Evolutionary conservation across 1,140 invertebrate genomes (phyloP), one percentile per base, ranked within the genome.

Genomic region (Scaptodrosophila lebanonensis): DNA sequence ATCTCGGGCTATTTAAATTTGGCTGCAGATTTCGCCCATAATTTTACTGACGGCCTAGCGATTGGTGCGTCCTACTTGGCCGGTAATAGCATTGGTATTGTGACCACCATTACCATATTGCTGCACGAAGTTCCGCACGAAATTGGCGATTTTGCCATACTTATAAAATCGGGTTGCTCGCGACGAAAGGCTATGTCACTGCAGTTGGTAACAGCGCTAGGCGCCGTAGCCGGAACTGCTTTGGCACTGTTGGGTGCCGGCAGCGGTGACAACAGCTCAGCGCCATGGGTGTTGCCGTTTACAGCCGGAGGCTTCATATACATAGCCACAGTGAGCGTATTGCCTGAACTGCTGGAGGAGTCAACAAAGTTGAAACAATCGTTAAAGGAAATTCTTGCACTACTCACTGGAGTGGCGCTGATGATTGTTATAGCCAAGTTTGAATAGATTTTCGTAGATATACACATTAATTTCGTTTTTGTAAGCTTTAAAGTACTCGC

Each of bases 91-190:
- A 92, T 98, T 45, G 98, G 98, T 0, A 83, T 94, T 6, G 88
- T 98, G 0, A 98, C 97, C 4, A 98, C 97, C 0, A 92, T 97
- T 53, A 97, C 97, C 22, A 99, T 99, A 35, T 44, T 88, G 82
- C 89, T 97, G 17, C 97, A 99, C 82, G 97, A 99, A 88, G 95
- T 99, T 48, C 98, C 98, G 0, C 98, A 99, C 83, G 98, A 99
- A 87, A 93, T 99, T 38, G 97, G 96, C 0, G 97, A 99, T 87
- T 99, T 98, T 88, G 97, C 97, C 2, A 98, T 99, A 71, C 88
- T 99, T 7, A 89, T 99, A n/a, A 93, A 91, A 75, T 94, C 94
- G 27, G 95, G 97, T 0, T 98, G 98, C 88, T 93, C 92, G 16
- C 88, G 94, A 53, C 97, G 95, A 92, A 93, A 96, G 66, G 97